Evolutionary conservation across 2,888 invertebrate genomes (phyloP).

Genomic region (Lypha dubia): DNA sequence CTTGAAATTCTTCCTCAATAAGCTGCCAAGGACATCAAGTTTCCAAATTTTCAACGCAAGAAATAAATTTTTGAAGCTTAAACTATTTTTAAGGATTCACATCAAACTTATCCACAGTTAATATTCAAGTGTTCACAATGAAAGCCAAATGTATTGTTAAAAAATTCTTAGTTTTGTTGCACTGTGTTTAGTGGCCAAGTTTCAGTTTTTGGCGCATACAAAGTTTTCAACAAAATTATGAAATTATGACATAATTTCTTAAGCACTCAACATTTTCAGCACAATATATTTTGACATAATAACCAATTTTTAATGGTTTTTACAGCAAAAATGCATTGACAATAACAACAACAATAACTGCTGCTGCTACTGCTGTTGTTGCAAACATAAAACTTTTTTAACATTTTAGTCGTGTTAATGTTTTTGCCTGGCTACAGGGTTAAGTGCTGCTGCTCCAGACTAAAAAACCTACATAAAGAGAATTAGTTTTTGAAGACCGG

Average conservation of each 20-base stretch:
- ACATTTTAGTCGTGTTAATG: conserved; percentile 29
- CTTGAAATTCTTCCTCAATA: too few relatives aligned
- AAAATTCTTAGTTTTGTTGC: too few relatives aligned
- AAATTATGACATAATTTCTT: conserved; percentile 45
- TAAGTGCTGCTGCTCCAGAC: conserved; percentile 37
- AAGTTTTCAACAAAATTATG: not conserved
- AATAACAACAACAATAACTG: conserved; percentile 10
- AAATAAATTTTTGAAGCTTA: too few relatives aligned
- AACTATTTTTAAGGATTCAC: too few relatives aligned
- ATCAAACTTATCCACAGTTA: too few relatives aligned
- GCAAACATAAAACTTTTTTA: not conserved
- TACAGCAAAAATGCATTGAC: not conserved
- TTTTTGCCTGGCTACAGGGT: conserved; percentile 30
- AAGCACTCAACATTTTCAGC: conserved; percentile 74
- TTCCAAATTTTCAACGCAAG: too few relatives aligned
- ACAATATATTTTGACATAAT: conserved; percentile 77
- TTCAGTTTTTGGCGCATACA: not conserved
- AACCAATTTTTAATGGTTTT: conserved; percentile 77
- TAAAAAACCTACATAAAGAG: not conserved
- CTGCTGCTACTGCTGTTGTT: conserved; percentile 4
- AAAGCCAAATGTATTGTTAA: too few relatives aligned
- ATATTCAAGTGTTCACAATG: too few relatives aligned
- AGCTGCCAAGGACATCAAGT: too few relatives aligned
- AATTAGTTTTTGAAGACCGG: conserved; percentile 16
- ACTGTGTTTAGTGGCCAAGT: too few relatives aligned